phyloP scores from a whole-genome alignment of 2,888 invertebrate genomes.

The Podotricha telesiphe region DNA sequence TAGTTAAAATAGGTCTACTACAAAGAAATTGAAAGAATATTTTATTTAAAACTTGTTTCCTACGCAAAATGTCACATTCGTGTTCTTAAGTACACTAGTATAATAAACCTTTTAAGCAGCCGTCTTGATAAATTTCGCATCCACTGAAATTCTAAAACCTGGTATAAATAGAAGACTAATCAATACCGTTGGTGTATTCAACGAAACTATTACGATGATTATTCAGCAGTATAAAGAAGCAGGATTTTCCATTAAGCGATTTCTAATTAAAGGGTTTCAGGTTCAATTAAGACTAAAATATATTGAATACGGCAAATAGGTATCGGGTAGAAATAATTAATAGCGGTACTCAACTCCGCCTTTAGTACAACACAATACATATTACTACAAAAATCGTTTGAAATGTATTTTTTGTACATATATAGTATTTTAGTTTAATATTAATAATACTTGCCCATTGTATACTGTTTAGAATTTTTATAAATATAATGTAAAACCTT shows the following conservation, averaged over 20 bases:
- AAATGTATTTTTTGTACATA: background rate
- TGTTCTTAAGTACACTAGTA: conserved; percentile 4
- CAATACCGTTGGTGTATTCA: conserved; percentile 34
- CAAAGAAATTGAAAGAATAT: background rate
- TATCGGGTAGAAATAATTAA: conserved; percentile 17
- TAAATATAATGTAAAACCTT: no score
- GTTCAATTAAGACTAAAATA: conserved; percentile 20
- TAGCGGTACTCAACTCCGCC: conserved; percentile 5
- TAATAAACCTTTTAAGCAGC: conserved; percentile 14
- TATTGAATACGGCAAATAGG: conserved; percentile 20
- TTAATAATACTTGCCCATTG: no score
- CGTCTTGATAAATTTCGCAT: conserved; percentile 30
- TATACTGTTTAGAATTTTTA: no score
- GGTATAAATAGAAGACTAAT: conserved; percentile 35
- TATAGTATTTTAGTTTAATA: no score
- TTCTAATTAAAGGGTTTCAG: conserved; percentile 30
- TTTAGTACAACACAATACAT: background rate
- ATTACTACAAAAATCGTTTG: background rate
- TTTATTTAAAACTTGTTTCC: background rate
- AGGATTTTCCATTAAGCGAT: conserved; percentile 36
- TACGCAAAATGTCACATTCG: background rate
- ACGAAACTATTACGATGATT: conserved; percentile 35
- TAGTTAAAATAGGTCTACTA: no score
- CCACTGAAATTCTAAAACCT: conserved; percentile 30
- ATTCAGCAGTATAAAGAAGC: conserved; percentile 36